Base-by-base conservation (phyloP, 23 tunicate genomes). In the Halocynthia roretzi region DNA sequence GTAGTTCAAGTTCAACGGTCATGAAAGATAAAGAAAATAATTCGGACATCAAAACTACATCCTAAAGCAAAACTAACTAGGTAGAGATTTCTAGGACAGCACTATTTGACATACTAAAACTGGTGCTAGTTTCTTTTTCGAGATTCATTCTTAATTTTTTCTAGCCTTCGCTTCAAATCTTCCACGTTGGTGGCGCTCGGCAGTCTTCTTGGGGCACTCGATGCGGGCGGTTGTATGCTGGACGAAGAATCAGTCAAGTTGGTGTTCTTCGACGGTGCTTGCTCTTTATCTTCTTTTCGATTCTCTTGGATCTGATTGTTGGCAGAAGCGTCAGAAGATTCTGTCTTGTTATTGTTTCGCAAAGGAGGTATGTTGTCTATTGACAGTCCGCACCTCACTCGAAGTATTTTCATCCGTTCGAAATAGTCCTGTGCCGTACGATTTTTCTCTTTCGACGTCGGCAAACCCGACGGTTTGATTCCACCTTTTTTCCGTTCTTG, bases 401-500 rank as follows among this genome's bases (percentile, higher is more conserved):
- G 78, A 2, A 74, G 64, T 64, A 54, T 74, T 44, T 53, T 52
- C 8, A 74, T 74, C 20, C 56, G 78, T 74, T 74, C 78, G 8
- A 74, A 50, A 74, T 74, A 63, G 22, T 74, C 78, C 31, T 52
- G 19, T 10, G 56, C n/a, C 8, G 78, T 74, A 2, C 23, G 21
- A 14, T 53, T 52, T 10, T 8, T 53, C 54, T 53, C 66, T n/a
- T 62, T 53, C 6, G 60, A 52, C 31, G 19, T 74, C 2, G 56
- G 22, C 20, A 15, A 19, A 54, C 63, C 7, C 0, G 66, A 8
- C 20, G 78, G 31, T 53, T 17, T 14, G 20, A 63, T 74, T 40
- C 54, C 19, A 53, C 78, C 78, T 50, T 53, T 74, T 74, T 53
- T 74, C 8, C 78, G 55, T 10, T 84, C 88, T 31, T 77, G 83